Conservation (phyloP, 2,797 vertebrate genomes). For the Acanthopagrus latus region DNA sequence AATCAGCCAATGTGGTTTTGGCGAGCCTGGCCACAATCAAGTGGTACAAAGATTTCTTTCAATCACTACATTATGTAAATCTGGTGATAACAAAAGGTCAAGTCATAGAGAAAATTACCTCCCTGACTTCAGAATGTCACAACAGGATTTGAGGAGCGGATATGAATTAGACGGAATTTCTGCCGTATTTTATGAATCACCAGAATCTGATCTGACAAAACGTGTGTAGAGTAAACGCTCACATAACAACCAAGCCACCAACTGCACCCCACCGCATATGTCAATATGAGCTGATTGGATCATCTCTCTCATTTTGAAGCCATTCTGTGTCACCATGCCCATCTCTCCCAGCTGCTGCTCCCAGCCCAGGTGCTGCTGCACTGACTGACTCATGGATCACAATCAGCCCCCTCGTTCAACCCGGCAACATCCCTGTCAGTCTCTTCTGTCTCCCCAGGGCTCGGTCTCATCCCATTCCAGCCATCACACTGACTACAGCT, state of each 20-base stretch:
- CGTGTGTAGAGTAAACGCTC: slow-evolving; percentile 25
- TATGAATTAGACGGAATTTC: slow-evolving; percentile 3
- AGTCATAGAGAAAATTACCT: slow-evolving; percentile 10
- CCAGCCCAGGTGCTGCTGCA: slow-evolving; percentile 76
- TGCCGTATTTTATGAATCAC: neutral
- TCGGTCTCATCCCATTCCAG: slow-evolving; percentile 78
- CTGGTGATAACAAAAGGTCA: slow-evolving; percentile 16
- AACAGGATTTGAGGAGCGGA: neutral
- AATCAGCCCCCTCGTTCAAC: slow-evolving; percentile 80
- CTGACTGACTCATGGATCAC: slow-evolving; percentile 83
- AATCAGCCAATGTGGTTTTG: slow-evolving; percentile 29
- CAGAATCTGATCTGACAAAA: slow-evolving; percentile 33
- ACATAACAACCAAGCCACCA: slow-evolving; percentile 41
- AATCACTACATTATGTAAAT: slow-evolving; percentile 26
- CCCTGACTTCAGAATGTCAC: slow-evolving; percentile 4
- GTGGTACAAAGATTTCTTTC: slow-evolving; percentile 21
- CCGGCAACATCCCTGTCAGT: slow-evolving; percentile 79
- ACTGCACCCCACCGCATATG: slow-evolving; percentile 44
- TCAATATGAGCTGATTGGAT: slow-evolving; percentile 59
- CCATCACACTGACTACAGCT: slow-evolving; percentile 74
- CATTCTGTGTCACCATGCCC: slow-evolving; percentile 48
- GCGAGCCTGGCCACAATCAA: slow-evolving; percentile 24
- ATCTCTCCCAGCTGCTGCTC: slow-evolving; percentile 74
- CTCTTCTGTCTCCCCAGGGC: slow-evolving; percentile 76
- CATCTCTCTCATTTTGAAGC: slow-evolving; percentile 73